Conservation (phyloP, 2,888 invertebrate genomes). For the Microdon myrmicae region DNA sequence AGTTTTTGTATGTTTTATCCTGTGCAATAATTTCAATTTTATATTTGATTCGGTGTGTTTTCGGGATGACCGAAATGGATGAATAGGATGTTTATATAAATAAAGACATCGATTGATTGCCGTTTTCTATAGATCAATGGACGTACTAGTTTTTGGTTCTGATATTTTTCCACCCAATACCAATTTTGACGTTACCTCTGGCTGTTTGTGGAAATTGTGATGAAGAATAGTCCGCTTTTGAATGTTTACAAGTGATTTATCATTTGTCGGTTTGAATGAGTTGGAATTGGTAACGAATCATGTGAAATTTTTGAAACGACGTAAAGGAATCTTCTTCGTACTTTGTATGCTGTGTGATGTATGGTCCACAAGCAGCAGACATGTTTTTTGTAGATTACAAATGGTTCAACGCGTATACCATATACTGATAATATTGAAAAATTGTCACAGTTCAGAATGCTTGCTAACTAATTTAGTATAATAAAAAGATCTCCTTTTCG, state of each 20-base stretch:
- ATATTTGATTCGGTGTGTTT: conserved; percentile 23
- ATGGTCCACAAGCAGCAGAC: too few relatives aligned
- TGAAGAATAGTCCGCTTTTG: conserved; percentile 38
- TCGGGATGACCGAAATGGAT: conserved; percentile 32
- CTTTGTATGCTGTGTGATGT: too few relatives aligned
- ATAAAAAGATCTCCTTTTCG: too few relatives aligned
- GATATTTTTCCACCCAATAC: background rate
- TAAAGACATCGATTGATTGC: conserved; percentile 48
- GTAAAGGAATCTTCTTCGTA: too few relatives aligned
- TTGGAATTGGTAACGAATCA: conserved; percentile 5
- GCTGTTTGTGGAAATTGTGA: conserved; percentile 22
- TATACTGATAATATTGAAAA: too few relatives aligned
- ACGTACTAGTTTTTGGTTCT: conserved; percentile 17
- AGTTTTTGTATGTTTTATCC: conserved; percentile 20
- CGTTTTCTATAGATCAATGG: conserved; percentile 44
- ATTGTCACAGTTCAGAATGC: too few relatives aligned
- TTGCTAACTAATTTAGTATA: too few relatives aligned
- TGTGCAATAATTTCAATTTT: conserved; percentile 8
- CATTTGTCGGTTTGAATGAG: conserved; percentile 10
- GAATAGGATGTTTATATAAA: conserved; percentile 50
- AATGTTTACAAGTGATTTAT: conserved; percentile 47
- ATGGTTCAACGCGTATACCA: too few relatives aligned
- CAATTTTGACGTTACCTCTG: background rate
- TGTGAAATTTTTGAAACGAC: conserved; percentile 39
- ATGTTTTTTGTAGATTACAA: too few relatives aligned